Evolutionary conservation across 53 echinoderm and acorn worm genomes (phyloP), one percentile per base, ranked within the genome.

Genomic region (Echinarachnius parma): DNA sequence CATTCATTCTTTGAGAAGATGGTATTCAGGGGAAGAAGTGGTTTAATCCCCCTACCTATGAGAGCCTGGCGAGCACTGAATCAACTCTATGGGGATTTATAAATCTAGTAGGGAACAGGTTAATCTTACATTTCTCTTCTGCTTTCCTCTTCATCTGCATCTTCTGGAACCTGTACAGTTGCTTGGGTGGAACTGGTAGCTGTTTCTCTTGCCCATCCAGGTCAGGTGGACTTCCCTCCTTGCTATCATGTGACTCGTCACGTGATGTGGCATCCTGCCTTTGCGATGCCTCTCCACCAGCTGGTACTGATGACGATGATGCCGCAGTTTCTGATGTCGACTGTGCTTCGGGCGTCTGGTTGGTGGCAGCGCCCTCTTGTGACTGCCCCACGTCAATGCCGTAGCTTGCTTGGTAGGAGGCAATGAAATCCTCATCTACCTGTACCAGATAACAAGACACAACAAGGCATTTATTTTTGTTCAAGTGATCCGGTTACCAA

Each of bases 391-490:
- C 21, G 1, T 22, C 21, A 33, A 90, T 64, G 20, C 95, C 95
- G 26, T 95, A 95, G 66, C 79, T 95, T 33, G 95, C 95, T 61
- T 95, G 95, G 77, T 95, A 95, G 8, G 86, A 82, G 21, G 95
- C 95, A 1, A 95, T 49, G 49, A 95, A 95, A 54, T 95, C 84
- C 31, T 95, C 95, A 80, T 95, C 90, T 10, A 95, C 89, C 95
- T 95, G 21, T 30, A 18, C 8, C 42, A 42, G 8, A 13, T 42
- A 42, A 13, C 8, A 42, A 9, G 13, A 42, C 8, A 8, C 42
- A 42, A 42, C 13, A 42, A 42, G 42, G 13, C 13, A 13, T 42
- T 9, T 14, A 9, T 7, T 42, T 9, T 7, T 42, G 8, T 14
- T 42, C 8, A 42, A 42, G 8, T 14, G 8, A 42, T 14, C 8